phyloP scores from a whole-genome alignment of 2,888 invertebrate genomes.

The Brachypterus glaber region DNA sequence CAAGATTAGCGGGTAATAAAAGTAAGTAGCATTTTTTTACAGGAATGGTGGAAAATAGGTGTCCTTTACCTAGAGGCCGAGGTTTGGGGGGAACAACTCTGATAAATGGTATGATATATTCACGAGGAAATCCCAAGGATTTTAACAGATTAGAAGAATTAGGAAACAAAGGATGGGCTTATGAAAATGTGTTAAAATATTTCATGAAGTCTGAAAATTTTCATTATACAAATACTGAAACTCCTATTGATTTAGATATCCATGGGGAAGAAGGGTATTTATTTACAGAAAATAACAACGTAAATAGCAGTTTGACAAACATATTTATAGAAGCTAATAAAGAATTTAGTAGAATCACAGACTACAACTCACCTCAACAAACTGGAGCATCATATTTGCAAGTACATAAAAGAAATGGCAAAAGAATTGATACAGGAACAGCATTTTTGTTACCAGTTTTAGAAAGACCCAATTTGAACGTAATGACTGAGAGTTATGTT shows the following conservation, averaged over 20 bases:
- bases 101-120: neutral
- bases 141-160: neutral
- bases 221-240: neutral
- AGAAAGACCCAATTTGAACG: neutral
- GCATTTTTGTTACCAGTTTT: neutral
- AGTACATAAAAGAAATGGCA: neutral
- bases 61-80: neutral
- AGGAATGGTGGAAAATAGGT: no score
- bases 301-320: neutral
- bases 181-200: neutral
- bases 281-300: constrained; percentile 23
- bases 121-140: neutral
- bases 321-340: neutral
- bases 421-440: neutral
- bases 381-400: neutral
- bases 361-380: neutral
- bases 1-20: no score
- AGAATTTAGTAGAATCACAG: neutral
- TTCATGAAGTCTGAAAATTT: neutral
- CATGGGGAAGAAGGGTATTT: neutral
- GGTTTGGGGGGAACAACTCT: neutral
- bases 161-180: neutral
- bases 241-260: neutral
- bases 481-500: neutral
- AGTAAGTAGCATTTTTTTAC: no score